Percentiles rank a stretch among this genome's conserved stretches.
Conservation (phyloP, 2,113 vertebrate species). For the Sturnira hondurensis region DNA sequence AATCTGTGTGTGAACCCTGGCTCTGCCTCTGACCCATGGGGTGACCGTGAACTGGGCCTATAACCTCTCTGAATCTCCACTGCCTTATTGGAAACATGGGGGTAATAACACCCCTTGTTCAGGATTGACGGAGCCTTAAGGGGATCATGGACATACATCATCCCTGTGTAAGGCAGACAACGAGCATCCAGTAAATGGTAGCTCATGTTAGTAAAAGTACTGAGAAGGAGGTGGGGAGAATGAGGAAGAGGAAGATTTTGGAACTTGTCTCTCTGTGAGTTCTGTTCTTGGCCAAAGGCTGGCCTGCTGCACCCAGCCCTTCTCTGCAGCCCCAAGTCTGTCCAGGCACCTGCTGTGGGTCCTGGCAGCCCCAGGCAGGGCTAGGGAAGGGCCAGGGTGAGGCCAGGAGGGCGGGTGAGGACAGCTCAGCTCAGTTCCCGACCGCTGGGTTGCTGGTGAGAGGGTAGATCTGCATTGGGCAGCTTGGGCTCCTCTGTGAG, state of each 20-base stretch:
- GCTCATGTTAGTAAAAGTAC: background rate
- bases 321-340: background rate
- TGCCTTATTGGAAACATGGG: background rate
- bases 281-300: slow-evolving; percentile 33
- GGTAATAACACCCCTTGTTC: background rate
- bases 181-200: background rate
- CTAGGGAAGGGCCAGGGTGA: slow-evolving; percentile 28
- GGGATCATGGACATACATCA: background rate
- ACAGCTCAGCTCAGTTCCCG: slow-evolving; percentile 23
- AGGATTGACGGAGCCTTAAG: background rate
- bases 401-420: slow-evolving; percentile 60
- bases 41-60: background rate
- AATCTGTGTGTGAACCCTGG: background rate
- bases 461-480: background rate
- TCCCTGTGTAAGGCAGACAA: background rate
- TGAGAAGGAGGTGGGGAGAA: background rate
- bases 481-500: background rate
- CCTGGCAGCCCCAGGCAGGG: slow-evolving; percentile 46
- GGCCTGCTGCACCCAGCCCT: background rate
- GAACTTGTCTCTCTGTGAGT: background rate
- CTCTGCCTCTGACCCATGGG: background rate
- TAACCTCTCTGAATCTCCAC: background rate
- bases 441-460: background rate
- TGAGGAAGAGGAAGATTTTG: slow-evolving; percentile 4
- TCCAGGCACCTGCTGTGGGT: slow-evolving; percentile 71